Base-by-base conservation (phyloP, 2,113 vertebrate genomes). In the Myotis yumanensis region DNA sequence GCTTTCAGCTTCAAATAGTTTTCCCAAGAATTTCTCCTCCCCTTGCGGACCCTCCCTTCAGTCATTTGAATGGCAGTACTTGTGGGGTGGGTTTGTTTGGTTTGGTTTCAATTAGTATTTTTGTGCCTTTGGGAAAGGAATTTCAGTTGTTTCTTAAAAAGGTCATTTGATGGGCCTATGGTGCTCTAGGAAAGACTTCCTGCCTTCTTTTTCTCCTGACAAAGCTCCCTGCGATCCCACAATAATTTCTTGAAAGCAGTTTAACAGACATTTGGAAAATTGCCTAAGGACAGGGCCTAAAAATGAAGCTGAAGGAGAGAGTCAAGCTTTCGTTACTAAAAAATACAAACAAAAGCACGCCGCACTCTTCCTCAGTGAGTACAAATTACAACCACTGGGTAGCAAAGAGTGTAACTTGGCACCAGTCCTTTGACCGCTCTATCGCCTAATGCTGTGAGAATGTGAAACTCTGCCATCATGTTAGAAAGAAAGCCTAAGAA, bases 81-180 rank as follows among this genome's bases (percentile, higher is more conserved):
- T 40, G n/a, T 32, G 40, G 85, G 73, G 37, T 72, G n/a, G 35
- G 28, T 40, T 87, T 79, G 81, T 59, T 86, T 91, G 81, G 46
- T 48, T 94, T 76, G 72, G 71, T 88, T 93, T 94, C 84, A 92
- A 69, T 82, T 46, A 80, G n/a, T 72, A 62, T 73, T 96, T 85
- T 54, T 64, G 48, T 59, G 40, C 71, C n/a, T 90, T 64, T 76
- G 90, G 40, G 93, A 87, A 62, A 80, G 76, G 59, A 92, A 91
- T 80, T 90, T 64, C 48, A 59, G 35, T 84, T 59, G n/a, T 81
- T 93, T 90, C 35, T 80, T 25, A 17, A 89, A 80, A 91, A 89
- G 72, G 81, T 76, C 52, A 85, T 51, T 68, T 76, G 48, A 75
- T 22, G 62, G 84, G 59, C 7, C 66, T 4, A 1, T 18, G 3